Evolutionary conservation across 2,113 vertebrate genomes (phyloP), one percentile per base, ranked within the genome.

Genomic region (Antennarius striatus): DNA sequence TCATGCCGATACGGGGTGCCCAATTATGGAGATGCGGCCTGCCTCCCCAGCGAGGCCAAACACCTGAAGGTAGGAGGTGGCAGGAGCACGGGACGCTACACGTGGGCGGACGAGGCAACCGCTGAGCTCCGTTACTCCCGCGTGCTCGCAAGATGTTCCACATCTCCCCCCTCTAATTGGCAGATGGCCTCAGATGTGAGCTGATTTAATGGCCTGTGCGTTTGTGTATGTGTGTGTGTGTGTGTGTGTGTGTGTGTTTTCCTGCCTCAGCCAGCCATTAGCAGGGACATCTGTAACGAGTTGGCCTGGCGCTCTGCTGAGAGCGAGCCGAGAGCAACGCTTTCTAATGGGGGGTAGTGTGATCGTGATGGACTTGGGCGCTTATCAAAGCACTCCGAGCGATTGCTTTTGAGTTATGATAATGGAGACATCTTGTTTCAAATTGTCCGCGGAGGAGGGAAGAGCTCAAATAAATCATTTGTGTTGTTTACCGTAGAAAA

Each of bases 281-380:
- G 86, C 82, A 65, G 80, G 83, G 89, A 90, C 90, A 91, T 91
- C 90, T 91, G 90, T 93, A 92, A 89, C 81, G 83, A 90, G 86
- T 83, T 90, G 90, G 91, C 86, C 75, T 45, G 80, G 87, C 78
- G 15, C 72, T 73, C 84, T 68, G 86, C 85, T 88, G 88, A 72
- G 89, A 85, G 79, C 68, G 56, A 86, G 88, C 88, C 87, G 83
- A 88, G 86, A 85, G 85, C 81, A 75, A 89, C 84, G 86, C 79
- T 83, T 88, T 83, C 78, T 87, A 86, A 86, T 80, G 73, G 84
- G 13, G 71, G 28, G 71, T 62, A 63, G 67, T 22, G 22, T 22
- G 50, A 66, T 77, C 13, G 53, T 82, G 85, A 82, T 66, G 50
- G 73, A 81, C 80, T 64, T 47, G 52, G 78, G 75, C 16, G 4